Percentiles rank a stretch among this genome's conserved stretches.
These are phyloP conservation scores for Nycticebus coucang DNA, from an alignment of 2,113 vertebrate species.

Conservation along the genomic window DNA sequence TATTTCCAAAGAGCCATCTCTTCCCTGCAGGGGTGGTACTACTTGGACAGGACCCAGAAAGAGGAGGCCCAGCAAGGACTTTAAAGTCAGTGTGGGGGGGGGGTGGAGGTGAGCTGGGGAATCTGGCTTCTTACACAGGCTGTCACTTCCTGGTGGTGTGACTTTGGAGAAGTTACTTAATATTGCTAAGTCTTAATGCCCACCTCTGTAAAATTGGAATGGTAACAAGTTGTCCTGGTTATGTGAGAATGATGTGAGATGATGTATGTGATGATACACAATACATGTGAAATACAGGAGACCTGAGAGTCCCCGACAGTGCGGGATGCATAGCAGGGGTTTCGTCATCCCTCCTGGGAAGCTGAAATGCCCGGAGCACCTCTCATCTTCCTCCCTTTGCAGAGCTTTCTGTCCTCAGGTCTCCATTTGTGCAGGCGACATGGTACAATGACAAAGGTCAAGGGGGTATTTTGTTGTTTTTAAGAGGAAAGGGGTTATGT, in stretches of 20 bases:
- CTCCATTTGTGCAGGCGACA: background rate
- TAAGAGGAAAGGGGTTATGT: background rate
- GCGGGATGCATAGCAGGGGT: too few relatives aligned
- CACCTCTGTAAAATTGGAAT: background rate
- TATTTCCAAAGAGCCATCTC: background rate
- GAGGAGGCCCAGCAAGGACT: background rate
- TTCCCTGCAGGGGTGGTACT: background rate
- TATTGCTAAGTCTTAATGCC: background rate
- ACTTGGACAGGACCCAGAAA: background rate
- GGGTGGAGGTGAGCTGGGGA: background rate
- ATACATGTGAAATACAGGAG: background rate
- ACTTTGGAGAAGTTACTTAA: background rate
- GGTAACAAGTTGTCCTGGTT: background rate
- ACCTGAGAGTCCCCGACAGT: too few relatives aligned
- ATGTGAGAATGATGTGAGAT: background rate
- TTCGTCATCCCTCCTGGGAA: background rate
- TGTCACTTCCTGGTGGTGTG: background rate
- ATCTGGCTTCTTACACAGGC: background rate
- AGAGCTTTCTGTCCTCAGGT: background rate
- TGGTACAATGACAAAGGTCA: background rate
- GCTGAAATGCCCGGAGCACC: background rate
- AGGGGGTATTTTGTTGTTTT: background rate
- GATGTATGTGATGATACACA: background rate
- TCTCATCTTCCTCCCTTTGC: background rate
- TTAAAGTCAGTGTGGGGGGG: background rate